phyloP scores from a whole-genome alignment of 2,888 invertebrate species.

The Catocala sponsa region DNA sequence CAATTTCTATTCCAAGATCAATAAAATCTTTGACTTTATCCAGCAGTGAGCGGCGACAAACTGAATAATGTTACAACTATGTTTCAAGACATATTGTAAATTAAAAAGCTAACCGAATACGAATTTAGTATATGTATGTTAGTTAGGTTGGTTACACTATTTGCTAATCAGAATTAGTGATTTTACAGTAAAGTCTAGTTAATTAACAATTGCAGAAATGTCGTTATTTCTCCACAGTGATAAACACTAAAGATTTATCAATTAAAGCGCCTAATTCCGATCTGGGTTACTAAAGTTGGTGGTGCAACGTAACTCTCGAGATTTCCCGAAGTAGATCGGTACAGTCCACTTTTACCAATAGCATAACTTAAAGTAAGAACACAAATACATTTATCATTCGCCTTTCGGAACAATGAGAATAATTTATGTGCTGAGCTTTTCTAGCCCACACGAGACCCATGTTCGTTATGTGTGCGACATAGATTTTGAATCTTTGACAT shows the following conservation, averaged over 20 bases:
- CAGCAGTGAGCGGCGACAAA: neutral
- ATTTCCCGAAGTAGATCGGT: slow-evolving; percentile 56
- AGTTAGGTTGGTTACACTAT: too few species aligned
- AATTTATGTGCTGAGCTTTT: slow-evolving; percentile 73
- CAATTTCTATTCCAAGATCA: slow-evolving; percentile 26
- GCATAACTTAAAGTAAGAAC: slow-evolving; percentile 64
- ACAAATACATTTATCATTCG: slow-evolving; percentile 75
- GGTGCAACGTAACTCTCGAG: slow-evolving; percentile 56
- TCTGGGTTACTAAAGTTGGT: slow-evolving; percentile 55
- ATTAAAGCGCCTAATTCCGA: slow-evolving; percentile 60
- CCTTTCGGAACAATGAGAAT: slow-evolving; percentile 76
- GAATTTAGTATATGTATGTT: neutral
- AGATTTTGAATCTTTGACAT: slow-evolving; percentile 74
- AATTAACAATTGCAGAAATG: slow-evolving; percentile 42
- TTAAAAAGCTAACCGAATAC: too few species aligned
- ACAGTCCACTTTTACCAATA: slow-evolving; percentile 65
- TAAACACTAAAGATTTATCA: slow-evolving; percentile 56
- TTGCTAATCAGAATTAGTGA: slow-evolving; percentile 22
- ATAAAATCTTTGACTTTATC: slow-evolving; percentile 16
- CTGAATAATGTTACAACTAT: slow-evolving; percentile 4
- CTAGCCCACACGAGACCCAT: slow-evolving; percentile 74
- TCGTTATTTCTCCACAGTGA: slow-evolving; percentile 41
- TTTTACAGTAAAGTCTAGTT: slow-evolving; percentile 32
- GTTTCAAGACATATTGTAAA: neutral
- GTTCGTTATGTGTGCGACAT: slow-evolving; percentile 72